Evolutionary conservation across 2,888 invertebrate genomes (phyloP).

Genomic region (Ptilodon capucinus): DNA sequence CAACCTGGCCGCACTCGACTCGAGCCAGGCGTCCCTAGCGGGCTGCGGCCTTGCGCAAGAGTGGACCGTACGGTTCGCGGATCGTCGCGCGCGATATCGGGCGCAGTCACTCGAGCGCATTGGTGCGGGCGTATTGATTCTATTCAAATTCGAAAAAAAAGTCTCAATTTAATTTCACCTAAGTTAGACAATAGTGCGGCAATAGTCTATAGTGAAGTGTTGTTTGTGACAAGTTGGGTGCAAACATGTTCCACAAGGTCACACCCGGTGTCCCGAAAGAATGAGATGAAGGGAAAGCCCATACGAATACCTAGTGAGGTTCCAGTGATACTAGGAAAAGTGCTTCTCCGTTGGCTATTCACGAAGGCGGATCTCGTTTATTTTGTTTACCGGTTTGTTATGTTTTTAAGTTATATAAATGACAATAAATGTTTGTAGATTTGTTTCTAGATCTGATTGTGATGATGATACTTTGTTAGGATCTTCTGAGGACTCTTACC

Average conservation of each 20-base stretch:
- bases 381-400: constrained; percentile 84
- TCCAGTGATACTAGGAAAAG: constrained; percentile 77
- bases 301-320: constrained; percentile 52
- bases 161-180: too few relatives aligned
- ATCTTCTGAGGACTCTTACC: too few relatives aligned
- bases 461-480: too few relatives aligned
- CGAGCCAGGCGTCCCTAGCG: constrained; percentile 51
- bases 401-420: too few relatives aligned
- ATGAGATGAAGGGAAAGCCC: constrained; percentile 72
- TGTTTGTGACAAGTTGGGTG: constrained; percentile 28
- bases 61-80: constrained; percentile 24
- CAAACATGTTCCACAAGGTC: constrained; percentile 35
- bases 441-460: too few relatives aligned
- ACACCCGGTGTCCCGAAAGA: constrained; percentile 27
- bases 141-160: constrained; percentile 11
- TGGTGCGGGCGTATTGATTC: constrained; percentile 38
- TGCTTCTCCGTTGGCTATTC: constrained; percentile 84
- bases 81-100: constrained; percentile 20
- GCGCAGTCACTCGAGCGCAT: constrained; percentile 39
- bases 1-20: constrained; percentile 32
- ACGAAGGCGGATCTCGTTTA: constrained; percentile 84
- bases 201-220: constrained; percentile 21
- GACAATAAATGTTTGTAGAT: too few relatives aligned
- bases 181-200: too few relatives aligned
- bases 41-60: constrained; percentile 65